A percentile compares a stretch with the other conserved stretches of the same genome.
Evolutionary conservation across 2,888 invertebrate genomes (phyloP).

Genomic region (Platypus cylindrus): DNA sequence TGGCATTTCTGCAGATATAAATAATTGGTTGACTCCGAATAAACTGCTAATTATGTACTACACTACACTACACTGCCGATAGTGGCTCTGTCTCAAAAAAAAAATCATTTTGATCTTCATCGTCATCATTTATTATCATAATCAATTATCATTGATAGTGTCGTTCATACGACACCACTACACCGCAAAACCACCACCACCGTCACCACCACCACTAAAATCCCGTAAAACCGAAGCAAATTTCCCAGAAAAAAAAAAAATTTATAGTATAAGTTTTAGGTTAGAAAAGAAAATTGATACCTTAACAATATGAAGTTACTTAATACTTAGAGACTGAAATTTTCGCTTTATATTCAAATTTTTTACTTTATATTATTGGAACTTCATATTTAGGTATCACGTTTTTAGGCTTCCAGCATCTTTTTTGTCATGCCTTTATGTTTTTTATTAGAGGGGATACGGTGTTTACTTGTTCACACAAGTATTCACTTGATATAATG

Average conservation of each 20-base stretch:
- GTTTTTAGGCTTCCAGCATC: too few relatives aligned
- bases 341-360: slow-evolving; percentile 10
- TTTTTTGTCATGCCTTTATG: slow-evolving; percentile 2
- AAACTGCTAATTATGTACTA: too few relatives aligned
- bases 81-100: slow-evolving; percentile 34
- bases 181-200: too few relatives aligned
- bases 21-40: slow-evolving; percentile 29
- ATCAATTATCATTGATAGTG: slow-evolving; percentile 12
- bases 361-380: slow-evolving; percentile 7
- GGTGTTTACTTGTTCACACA: too few relatives aligned
- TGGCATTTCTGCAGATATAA: slow-evolving; percentile 16
- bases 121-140: slow-evolving; percentile 20
- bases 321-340: slow-evolving; percentile 16
- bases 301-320: slow-evolving; percentile 15
- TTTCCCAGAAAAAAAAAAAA: slow-evolving; percentile 10
- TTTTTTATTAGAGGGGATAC: too few relatives aligned
- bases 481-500: too few relatives aligned
- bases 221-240: slow-evolving; percentile 3
- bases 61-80: slow-evolving; percentile 30
- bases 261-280: slow-evolving; percentile 5
- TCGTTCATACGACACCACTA: too few relatives aligned
- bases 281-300: too few relatives aligned
- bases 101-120: too few relatives aligned
- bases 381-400: slow-evolving; percentile 12
- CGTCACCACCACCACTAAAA: too few relatives aligned